Evolutionary conservation across 2,888 invertebrate genomes (phyloP), one percentile per base, ranked within the genome.

Genomic region (Eilema sororculum): DNA sequence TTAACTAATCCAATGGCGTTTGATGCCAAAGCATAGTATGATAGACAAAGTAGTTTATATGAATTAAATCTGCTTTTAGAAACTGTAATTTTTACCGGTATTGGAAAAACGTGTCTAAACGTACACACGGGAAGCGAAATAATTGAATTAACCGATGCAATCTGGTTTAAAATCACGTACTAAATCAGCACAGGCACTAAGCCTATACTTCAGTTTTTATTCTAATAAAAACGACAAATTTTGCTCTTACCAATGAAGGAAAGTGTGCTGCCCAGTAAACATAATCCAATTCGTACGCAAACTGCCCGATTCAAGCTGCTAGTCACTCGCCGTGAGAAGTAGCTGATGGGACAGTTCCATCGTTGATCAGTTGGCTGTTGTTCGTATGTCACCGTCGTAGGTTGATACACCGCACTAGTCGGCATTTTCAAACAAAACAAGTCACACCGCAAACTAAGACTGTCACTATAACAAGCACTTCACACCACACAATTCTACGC

Each of bases 321-420:
- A 79, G 95, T 95, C 89, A 95, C 93, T 56, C 95, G 90, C 33
- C 95, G 94, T 80, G 95, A 90, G 92, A 95, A 91, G 90, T 93
- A 91, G 92, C 95, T 94, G 95, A 96, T 90, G 86, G 96, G 93
- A 90, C 95, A 92, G 93, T 94, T 89, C 96, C 95, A 91, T 88
- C 96, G 88, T 90, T 96, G 95, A 72, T 96, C 96, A 65, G 86
- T 90, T n/a, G 95, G 95, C 82, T 95, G 95, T 80, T 96, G 96
- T 89, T 97, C 97, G 88, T 97, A 97, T 69, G 97, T 97, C 78
- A 97, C 97, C 79, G 97, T 97, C 75, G 97, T 97, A 22, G 97
- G 97, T 89, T 97, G 97, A 92, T 97, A 97, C 64, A 97, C 97
- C 73, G 97, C 97, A 88, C 97, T 96, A 70, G 96, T 96, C 80